Conservation (phyloP, 2,888 invertebrate species). For the Terebella lapidaria region DNA sequence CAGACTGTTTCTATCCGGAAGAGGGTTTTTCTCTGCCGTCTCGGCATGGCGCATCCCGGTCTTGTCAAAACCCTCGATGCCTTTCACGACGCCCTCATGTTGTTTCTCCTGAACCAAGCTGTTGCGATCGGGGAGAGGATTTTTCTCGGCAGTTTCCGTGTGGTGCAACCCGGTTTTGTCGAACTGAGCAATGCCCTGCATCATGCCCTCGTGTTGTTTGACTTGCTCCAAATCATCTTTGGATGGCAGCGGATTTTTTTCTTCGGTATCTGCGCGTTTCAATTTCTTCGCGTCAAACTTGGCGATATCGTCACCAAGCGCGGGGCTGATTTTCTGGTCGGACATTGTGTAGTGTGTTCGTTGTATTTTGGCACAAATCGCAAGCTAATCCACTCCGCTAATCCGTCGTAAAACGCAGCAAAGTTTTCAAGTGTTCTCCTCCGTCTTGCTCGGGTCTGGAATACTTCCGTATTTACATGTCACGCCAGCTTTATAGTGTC, state of each 20-base stretch:
- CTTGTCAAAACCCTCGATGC: slow-evolving; percentile 10
- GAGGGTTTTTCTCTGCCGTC: slow-evolving; percentile 12
- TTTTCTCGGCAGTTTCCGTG: slow-evolving; percentile 19
- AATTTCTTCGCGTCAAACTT: slow-evolving; percentile 6
- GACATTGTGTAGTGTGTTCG: no score
- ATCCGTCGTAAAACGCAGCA: no score
- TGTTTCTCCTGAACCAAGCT: slow-evolving; percentile 10
- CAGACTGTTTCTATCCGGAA: slow-evolving; percentile 9
- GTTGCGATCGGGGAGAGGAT: slow-evolving; percentile 18
- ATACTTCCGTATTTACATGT: no score
- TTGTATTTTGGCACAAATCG: no score
- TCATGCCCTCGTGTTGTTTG: background rate
- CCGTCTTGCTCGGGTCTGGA: no score
- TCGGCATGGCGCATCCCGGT: slow-evolving; percentile 10
- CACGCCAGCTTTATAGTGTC: no score
- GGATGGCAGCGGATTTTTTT: slow-evolving; percentile 13
- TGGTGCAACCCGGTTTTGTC: background rate
- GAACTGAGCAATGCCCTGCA: background rate
- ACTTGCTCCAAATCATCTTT: slow-evolving; percentile 6
- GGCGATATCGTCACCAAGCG: slow-evolving; percentile 1
- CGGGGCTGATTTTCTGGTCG: background rate
- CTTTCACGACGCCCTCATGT: background rate
- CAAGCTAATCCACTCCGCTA: no score
- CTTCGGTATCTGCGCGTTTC: slow-evolving; percentile 12
- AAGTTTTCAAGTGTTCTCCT: no score